A percentile compares a stretch with the other conserved stretches of the same genome.
phyloP scores from a whole-genome alignment of 2,797 vertebrate species.

The Manis crassicaudata region DNA sequence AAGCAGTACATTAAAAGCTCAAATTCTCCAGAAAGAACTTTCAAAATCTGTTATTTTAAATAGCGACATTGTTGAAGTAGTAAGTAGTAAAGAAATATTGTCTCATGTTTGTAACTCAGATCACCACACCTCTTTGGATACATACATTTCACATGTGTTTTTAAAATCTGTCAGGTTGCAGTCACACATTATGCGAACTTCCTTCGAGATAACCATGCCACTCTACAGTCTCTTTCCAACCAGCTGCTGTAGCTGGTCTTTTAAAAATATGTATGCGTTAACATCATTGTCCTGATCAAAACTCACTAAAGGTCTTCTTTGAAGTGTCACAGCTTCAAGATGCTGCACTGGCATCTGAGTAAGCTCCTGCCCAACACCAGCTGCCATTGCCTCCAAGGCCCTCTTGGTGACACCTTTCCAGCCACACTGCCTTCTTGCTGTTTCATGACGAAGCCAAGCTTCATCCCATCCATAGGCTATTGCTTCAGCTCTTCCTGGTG shows the following conservation, averaged over 20 bases:
- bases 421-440: neutral
- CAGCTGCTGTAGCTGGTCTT: neutral
- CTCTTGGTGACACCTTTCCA: neutral
- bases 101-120: neutral
- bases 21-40: neutral
- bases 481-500: neutral
- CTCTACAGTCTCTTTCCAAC: neutral
- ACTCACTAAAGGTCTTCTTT: neutral
- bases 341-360: neutral
- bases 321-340: neutral
- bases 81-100: neutral
- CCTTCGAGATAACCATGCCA: neutral
- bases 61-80: neutral
- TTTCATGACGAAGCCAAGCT: neutral
- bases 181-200: neutral
- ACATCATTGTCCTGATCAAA: neutral
- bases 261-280: neutral
- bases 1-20: neutral
- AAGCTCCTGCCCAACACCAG: neutral
- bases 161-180: neutral
- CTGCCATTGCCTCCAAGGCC: neutral
- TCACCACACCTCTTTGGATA: neutral
- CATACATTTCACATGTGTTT: neutral
- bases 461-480: neutral
- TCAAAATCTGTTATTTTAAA: neutral